Conservation (phyloP, 2,888 invertebrate genomes). For the Thereva unica region DNA sequence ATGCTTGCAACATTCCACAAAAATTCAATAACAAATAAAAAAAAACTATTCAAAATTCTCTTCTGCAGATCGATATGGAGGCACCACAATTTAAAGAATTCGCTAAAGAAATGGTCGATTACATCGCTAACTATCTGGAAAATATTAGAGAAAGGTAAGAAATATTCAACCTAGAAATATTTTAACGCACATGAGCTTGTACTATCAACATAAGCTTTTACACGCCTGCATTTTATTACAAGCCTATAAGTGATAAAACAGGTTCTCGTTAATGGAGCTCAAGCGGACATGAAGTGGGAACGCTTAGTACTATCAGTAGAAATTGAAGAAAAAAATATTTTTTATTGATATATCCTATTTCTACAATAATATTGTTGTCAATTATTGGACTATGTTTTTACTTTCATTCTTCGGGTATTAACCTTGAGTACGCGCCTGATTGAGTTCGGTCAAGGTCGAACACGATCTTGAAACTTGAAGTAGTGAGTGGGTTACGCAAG, state of each 20-base stretch:
- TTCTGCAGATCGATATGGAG: slow-evolving; percentile 68
- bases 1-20: neutral
- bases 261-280: no score
- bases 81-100: slow-evolving; percentile 81
- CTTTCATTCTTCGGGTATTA: slow-evolving; percentile 9
- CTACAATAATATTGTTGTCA: no score
- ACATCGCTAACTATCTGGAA: slow-evolving; percentile 90
- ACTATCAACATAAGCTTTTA: neutral
- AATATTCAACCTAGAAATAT: slow-evolving; percentile 2
- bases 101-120: slow-evolving; percentile 92
- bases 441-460: slow-evolving; percentile 32
- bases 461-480: neutral
- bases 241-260: no score
- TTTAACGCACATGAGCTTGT: slow-evolving; percentile 3
- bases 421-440: neutral
- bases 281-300: no score
- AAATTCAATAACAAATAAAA: slow-evolving; percentile 4
- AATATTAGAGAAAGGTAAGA: slow-evolving; percentile 86
- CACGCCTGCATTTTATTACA: no score
- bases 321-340: no score
- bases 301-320: no score
- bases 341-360: no score
- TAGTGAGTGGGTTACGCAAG: slow-evolving; percentile 5
- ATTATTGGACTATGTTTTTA: neutral
- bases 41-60: slow-evolving; percentile 13